phyloP scores from a whole-genome alignment of 2,113 vertebrate species.

The Menura novaehollandiae region DNA sequence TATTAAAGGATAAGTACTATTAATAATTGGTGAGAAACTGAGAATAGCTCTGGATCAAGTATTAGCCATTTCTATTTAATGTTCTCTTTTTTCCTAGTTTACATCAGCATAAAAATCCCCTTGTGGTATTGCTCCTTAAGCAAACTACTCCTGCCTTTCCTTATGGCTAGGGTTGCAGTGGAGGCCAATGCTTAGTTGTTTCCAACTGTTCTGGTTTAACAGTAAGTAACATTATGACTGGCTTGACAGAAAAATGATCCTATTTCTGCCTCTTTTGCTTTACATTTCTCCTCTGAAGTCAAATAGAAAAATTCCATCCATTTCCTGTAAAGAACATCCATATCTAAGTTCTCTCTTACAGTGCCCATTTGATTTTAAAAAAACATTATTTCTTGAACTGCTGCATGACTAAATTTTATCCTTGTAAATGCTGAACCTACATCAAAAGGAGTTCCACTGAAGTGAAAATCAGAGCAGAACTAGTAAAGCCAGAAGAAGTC shows the following conservation, averaged over 20 bases:
- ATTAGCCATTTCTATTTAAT: background rate
- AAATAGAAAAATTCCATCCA: background rate
- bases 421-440: background rate
- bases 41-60: background rate
- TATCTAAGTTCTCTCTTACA: background rate
- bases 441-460: background rate
- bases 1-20: background rate
- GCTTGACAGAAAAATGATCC: background rate
- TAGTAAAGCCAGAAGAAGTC: background rate
- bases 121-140: conserved; percentile 27
- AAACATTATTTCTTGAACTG: background rate
- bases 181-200: background rate
- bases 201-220: background rate
- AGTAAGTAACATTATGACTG: background rate
- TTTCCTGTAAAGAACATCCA: background rate
- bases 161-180: background rate
- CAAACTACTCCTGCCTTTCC: background rate
- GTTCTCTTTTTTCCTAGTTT: conserved; percentile 42
- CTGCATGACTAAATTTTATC: background rate
- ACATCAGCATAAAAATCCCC: conserved; percentile 50
- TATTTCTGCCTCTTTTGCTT: background rate
- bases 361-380: background rate
- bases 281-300: background rate
- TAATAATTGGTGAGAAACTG: background rate
- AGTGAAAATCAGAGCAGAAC: background rate